Percentiles rank a stretch among this genome's conserved stretches.
Conservation (phyloP, 2,888 invertebrate species). For the Xanthorhoe designata region DNA sequence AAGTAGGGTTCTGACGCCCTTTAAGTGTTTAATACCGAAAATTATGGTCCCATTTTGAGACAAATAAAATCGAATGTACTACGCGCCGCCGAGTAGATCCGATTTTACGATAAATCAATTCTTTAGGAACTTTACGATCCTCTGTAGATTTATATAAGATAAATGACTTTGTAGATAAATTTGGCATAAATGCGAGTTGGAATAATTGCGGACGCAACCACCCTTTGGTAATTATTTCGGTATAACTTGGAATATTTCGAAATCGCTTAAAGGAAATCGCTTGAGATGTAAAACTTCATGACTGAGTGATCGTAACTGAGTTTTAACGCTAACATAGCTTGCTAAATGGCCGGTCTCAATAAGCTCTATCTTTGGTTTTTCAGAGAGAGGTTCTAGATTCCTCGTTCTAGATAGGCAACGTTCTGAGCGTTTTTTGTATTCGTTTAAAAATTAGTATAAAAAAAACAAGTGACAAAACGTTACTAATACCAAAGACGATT, state of each 20-base stretch:
- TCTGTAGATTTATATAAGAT: conserved; percentile 47
- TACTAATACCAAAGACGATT: no score
- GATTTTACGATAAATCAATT: conserved; percentile 52
- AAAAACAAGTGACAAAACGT: no score
- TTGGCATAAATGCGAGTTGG: conserved; percentile 24
- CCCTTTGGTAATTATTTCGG: conserved; percentile 13
- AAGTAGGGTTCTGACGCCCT: no score
- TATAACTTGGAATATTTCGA: conserved; percentile 3
- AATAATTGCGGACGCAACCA: conserved; percentile 23
- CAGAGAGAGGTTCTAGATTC: no score
- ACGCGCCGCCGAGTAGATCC: conserved; percentile 42
- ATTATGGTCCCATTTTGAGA: conserved; percentile 27
- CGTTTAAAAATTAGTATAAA: no score
- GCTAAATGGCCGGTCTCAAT: no score
- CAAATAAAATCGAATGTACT: conserved; percentile 26
- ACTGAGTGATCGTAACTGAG: neutral
- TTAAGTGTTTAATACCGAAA: conserved; percentile 21
- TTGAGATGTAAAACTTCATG: conserved; percentile 10
- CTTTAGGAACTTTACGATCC: conserved; percentile 45
- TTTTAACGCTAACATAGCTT: no score
- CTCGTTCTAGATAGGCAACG: no score
- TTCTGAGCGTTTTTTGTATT: no score
- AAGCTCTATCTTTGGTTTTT: no score
- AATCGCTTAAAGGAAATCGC: conserved; percentile 18
- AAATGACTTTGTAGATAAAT: conserved; percentile 45